Conservation (phyloP, 1,140 invertebrate species). For the Diabrotica undecimpunctata region DNA sequence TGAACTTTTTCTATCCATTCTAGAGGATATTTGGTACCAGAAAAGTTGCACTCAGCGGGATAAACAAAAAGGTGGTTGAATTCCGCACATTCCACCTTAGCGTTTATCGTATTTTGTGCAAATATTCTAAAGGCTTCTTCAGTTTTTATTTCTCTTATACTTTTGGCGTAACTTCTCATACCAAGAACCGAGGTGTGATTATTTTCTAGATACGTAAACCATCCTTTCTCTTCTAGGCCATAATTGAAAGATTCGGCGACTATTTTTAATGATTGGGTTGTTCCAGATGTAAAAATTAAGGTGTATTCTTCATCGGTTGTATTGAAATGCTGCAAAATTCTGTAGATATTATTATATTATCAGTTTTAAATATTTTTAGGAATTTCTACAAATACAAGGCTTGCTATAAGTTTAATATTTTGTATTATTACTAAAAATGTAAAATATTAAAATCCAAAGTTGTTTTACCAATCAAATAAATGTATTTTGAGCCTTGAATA, state of each 20-base stretch:
- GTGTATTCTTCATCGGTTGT: slow-evolving; percentile 75
- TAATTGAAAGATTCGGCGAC: slow-evolving; percentile 75
- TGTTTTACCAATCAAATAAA: too few species aligned
- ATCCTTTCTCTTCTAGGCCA: slow-evolving; percentile 48
- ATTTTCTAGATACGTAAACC: slow-evolving; percentile 80
- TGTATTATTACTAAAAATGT: not conserved
- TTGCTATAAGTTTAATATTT: not conserved
- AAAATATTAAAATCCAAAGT: not conserved
- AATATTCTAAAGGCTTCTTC: slow-evolving; percentile 34
- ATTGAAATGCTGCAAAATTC: slow-evolving; percentile 81
- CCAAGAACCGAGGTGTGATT: slow-evolving; percentile 90
- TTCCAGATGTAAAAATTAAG: slow-evolving; percentile 87
- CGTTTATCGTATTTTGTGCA: not conserved
- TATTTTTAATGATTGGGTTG: slow-evolving; percentile 79
- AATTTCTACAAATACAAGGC: not conserved
- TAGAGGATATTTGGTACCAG: slow-evolving; percentile 84
- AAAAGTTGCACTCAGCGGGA: slow-evolving; percentile 93
- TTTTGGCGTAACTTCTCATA: slow-evolving; percentile 56
- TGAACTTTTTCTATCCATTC: slow-evolving; percentile 67
- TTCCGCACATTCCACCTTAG: slow-evolving; percentile 2
- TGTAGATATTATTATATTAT: slow-evolving; percentile 44
- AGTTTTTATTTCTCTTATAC: slow-evolving; percentile 37
- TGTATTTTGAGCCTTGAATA: too few species aligned
- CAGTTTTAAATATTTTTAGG: not conserved
- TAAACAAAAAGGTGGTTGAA: slow-evolving; percentile 75